A percentile compares a stretch with the other conserved stretches of the same genome.
Conservation (phyloP, 2,888 invertebrate species). For the Eucriotettix oculatus region DNA sequence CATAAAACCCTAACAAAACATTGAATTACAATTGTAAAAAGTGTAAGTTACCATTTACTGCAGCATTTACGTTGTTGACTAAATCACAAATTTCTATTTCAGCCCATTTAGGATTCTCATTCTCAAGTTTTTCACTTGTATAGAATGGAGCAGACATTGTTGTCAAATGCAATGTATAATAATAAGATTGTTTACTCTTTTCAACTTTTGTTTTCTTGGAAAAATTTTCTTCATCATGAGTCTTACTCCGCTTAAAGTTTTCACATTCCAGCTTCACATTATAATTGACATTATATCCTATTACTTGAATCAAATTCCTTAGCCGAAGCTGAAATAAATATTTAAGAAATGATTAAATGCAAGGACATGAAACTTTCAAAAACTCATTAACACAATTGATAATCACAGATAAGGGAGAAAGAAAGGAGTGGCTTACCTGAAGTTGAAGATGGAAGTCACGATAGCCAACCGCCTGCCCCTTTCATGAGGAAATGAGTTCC, state of each 20-base stretch:
- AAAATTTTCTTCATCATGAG: background rate
- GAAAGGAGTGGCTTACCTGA: no score
- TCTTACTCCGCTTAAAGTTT: no score
- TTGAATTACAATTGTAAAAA: background rate
- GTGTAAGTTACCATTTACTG: constrained; percentile 17
- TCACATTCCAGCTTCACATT: constrained; percentile 13
- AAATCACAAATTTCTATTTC: constrained; percentile 38
- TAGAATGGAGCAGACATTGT: constrained; percentile 72
- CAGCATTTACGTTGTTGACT: constrained; percentile 19
- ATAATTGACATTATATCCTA: constrained; percentile 37
- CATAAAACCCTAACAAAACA: no score
- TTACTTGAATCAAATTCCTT: constrained; percentile 60
- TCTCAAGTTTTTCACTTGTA: constrained; percentile 57
- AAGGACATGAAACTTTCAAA: no score
- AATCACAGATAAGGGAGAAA: no score
- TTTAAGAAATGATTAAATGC: background rate
- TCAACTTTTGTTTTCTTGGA: background rate
- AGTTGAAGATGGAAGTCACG: no score
- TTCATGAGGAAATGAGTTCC: no score
- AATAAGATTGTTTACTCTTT: constrained; percentile 32
- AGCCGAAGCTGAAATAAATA: constrained; percentile 43
- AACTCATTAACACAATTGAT: no score
- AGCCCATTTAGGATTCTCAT: constrained; percentile 63
- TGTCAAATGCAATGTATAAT: constrained; percentile 64
- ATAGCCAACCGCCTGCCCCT: no score